Percentiles rank a stretch among this genome's conserved stretches.
Evolutionary conservation across 1,140 invertebrate species (phyloP).

Genomic region (Callitettix versicolor): DNA sequence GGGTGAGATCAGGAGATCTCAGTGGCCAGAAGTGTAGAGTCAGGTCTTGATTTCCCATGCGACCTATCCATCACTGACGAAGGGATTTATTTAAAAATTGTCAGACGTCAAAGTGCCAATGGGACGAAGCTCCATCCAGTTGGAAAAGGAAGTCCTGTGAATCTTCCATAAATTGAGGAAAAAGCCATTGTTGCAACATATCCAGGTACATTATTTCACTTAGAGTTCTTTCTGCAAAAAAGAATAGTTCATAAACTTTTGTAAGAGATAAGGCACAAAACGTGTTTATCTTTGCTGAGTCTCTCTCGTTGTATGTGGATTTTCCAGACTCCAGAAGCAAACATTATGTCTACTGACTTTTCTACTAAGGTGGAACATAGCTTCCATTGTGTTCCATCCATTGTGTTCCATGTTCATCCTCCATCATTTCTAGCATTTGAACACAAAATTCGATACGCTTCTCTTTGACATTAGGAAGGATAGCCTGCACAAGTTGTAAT

Average conservation of each 20-base stretch:
- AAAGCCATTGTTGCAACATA: neutral
- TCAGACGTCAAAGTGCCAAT: slow-evolving; percentile 1
- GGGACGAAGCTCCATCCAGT: neutral
- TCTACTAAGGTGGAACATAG: slow-evolving; percentile 16
- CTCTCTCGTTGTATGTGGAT: slow-evolving; percentile 4
- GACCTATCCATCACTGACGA: slow-evolving; percentile 1
- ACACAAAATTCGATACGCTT: slow-evolving; percentile 15
- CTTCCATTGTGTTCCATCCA: slow-evolving; percentile 8
- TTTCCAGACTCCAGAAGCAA: slow-evolving; percentile 8
- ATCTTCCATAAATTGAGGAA: slow-evolving; percentile 1
- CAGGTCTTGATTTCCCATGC: too few species aligned
- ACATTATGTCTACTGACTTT: slow-evolving; percentile 10
- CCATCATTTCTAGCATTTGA: slow-evolving; percentile 10
- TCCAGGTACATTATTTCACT: slow-evolving; percentile 10
- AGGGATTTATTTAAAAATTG: slow-evolving; percentile 1
- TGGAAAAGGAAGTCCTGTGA: slow-evolving; percentile 5
- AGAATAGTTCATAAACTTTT: neutral
- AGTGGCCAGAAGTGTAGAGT: too few species aligned
- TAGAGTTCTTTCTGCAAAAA: neutral
- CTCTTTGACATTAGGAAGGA: slow-evolving; percentile 11
- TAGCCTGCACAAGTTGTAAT: slow-evolving; percentile 11
- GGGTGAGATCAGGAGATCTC: too few species aligned
- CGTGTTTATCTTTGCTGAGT: too few species aligned
- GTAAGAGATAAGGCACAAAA: slow-evolving; percentile 11
- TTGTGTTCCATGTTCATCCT: slow-evolving; percentile 10